Evolutionary conservation across 2,797 vertebrate species (phyloP).

Genomic region (Chiroxiphia lanceolata): DNA sequence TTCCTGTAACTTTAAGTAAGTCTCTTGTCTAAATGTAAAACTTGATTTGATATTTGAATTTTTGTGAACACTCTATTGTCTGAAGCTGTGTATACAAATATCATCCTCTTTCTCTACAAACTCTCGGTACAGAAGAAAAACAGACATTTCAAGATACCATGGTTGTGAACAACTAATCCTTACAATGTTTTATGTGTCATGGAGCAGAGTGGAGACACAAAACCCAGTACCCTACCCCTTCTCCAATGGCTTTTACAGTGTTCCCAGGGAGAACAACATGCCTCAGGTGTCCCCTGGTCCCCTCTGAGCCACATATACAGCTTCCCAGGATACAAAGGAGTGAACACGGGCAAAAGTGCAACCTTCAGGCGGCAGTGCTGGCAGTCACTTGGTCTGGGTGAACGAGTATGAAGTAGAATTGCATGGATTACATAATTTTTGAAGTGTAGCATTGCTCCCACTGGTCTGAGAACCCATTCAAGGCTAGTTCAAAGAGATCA

Average conservation of each 20-base stretch:
- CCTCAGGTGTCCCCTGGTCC: not conserved
- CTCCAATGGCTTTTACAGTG: not conserved
- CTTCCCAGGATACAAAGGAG: not conserved
- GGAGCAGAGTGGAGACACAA: not conserved
- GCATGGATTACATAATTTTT: not conserved
- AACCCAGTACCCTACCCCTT: not conserved
- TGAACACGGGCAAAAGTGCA: not conserved
- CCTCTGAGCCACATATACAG: not conserved
- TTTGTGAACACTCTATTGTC: not conserved
- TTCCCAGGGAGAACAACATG: not conserved
- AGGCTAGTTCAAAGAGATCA: not conserved
- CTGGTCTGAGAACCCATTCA: not conserved
- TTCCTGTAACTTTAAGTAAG: not conserved
- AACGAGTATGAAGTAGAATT: not conserved
- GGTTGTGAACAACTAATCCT: not conserved
- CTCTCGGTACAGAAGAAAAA: not conserved
- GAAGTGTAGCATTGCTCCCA: not conserved
- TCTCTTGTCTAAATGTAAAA: not conserved
- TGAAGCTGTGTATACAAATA: not conserved
- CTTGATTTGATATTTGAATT: not conserved
- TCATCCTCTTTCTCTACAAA: not conserved
- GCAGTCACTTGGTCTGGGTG: not conserved
- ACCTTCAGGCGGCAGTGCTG: rapidly evolving
- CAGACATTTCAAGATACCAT: not conserved
- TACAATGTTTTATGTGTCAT: not conserved